Percentiles rank a stretch among this genome's conserved stretches.
Conservation (phyloP, 2,113 vertebrate genomes). For the Antennarius striatus region DNA sequence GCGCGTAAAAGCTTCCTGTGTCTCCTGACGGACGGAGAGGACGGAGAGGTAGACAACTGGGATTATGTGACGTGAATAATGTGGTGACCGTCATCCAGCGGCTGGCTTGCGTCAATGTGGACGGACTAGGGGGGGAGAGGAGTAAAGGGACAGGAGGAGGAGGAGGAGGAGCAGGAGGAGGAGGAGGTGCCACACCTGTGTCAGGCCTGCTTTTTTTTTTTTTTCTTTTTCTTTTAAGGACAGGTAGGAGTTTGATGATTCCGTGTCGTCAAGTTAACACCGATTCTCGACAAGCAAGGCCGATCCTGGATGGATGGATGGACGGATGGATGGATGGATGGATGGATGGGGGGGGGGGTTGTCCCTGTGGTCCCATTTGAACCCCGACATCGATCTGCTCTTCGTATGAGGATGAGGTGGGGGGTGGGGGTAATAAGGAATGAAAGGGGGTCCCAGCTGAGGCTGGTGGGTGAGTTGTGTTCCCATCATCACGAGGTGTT, state of each 20-base stretch:
- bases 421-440: too few relatives aligned
- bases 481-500: not conserved
- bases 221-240: too few relatives aligned
- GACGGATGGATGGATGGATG: too few relatives aligned
- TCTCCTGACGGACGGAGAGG: conserved; percentile 59
- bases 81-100: conserved; percentile 70
- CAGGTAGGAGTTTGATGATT: not conserved
- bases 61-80: conserved; percentile 81
- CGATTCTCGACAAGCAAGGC: too few relatives aligned
- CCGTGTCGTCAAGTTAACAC: conserved; percentile 24
- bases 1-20: conserved; percentile 50
- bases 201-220: conserved; percentile 44
- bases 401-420: not conserved
- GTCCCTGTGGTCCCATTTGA: conserved; percentile 52
- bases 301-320: too few relatives aligned
- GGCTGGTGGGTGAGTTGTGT: too few relatives aligned
- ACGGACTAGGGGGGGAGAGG: conserved; percentile 45
- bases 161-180: conserved; percentile 35
- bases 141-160: conserved; percentile 48
- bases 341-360: conserved; percentile 27
- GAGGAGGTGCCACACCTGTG: conserved; percentile 68
- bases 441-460: too few relatives aligned
- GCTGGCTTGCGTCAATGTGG: conserved; percentile 72
- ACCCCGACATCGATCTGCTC: conserved; percentile 53
- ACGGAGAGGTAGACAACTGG: conserved; percentile 67